phyloP scores from a whole-genome alignment of 1,140 invertebrate genomes.

The Conus ventricosus region DNA sequence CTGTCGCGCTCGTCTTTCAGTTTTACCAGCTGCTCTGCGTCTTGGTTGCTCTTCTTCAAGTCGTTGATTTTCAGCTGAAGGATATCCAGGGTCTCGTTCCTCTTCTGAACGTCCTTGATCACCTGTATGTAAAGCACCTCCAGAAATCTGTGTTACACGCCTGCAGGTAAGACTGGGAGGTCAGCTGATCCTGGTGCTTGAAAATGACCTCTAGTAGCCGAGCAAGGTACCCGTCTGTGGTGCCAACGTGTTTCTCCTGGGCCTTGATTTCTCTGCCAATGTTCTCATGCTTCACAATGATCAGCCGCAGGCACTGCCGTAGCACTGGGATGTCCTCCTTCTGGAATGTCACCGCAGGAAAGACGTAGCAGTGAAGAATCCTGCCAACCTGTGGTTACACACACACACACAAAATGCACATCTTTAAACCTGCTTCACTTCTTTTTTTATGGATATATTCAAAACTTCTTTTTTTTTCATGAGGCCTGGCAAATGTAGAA shows the following conservation, averaged over 20 bases:
- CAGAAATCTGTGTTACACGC: conserved; percentile 30
- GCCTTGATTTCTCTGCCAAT: conserved; percentile 28
- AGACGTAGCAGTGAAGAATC: conserved; percentile 39
- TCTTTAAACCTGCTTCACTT: background rate
- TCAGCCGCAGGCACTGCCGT: background rate
- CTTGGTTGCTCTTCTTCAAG: conserved; percentile 12
- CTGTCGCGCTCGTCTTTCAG: conserved; percentile 20
- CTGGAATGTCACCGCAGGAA: conserved; percentile 32
- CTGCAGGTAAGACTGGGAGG: conserved; percentile 28
- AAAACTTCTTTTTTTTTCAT: too few species aligned
- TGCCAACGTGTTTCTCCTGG: conserved; percentile 8
- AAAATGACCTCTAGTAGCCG: conserved; percentile 33
- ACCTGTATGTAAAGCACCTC: conserved; percentile 24
- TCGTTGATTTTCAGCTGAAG: conserved; percentile 28
- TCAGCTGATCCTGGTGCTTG: conserved; percentile 1
- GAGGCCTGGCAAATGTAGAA: too few species aligned
- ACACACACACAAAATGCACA: background rate
- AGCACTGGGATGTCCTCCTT: conserved; percentile 14
- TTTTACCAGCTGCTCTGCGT: background rate
- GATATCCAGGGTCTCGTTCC: conserved; percentile 14
- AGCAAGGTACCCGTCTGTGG: conserved; percentile 11
- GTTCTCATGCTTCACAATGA: background rate
- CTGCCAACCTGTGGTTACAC: conserved; percentile 1
- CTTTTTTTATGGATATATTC: background rate
- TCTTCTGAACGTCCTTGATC: conserved; percentile 9